A percentile compares a stretch with the other conserved stretches of the same genome.
phyloP scores from a whole-genome alignment of 2,113 vertebrate species.

The Oncorhynchus masou region DNA sequence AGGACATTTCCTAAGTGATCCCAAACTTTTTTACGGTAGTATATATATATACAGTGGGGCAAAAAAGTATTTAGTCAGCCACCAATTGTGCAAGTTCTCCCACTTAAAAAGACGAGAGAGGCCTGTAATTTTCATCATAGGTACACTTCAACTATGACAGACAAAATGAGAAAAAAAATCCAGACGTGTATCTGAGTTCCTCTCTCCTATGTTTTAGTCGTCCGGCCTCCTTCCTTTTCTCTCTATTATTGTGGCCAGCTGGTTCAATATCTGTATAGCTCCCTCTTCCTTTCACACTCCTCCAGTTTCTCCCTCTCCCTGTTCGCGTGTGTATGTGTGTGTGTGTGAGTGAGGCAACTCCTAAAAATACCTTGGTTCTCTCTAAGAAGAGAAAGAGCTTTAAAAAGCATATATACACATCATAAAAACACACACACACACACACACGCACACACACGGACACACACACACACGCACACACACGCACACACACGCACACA shows the following conservation, averaged over 20 bases:
- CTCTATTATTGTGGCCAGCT: too few relatives aligned
- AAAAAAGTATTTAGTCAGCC: too few relatives aligned
- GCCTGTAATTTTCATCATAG: too few relatives aligned
- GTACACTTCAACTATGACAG: too few relatives aligned
- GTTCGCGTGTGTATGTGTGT: conserved; percentile 36
- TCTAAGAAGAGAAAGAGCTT: conserved; percentile 46
- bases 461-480: conserved; percentile 6
- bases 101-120: too few relatives aligned
- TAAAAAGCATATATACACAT: conserved; percentile 34
- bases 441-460: conserved; percentile 13
- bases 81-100: too few relatives aligned
- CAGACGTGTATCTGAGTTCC: too few relatives aligned
- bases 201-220: too few relatives aligned
- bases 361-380: conserved; percentile 65
- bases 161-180: too few relatives aligned
- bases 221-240: conserved; percentile 17
- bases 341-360: conserved; percentile 35
- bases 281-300: conserved; percentile 24
- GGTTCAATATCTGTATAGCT: neutral
- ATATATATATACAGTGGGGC: too few relatives aligned
- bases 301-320: conserved; percentile 9
- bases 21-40: too few relatives aligned
- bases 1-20: too few relatives aligned
- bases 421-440: neutral
- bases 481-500: neutral